Percentiles rank a stretch among this genome's conserved stretches.
Evolutionary conservation across 35 echinoderm and acorn worm genomes (phyloP).

Genomic region (Anneissia japonica): DNA sequence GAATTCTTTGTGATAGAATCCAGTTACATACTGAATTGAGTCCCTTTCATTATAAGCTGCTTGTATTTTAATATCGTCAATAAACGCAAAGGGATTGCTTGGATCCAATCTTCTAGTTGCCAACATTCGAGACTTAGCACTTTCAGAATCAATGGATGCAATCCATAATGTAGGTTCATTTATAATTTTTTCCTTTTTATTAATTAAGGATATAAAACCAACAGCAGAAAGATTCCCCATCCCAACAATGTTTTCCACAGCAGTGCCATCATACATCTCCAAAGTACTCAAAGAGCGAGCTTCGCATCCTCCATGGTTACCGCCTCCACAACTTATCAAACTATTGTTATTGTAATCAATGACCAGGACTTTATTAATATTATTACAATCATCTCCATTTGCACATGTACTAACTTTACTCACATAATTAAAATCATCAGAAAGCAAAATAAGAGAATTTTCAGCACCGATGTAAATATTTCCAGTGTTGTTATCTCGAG

Average conservation of each 20-base stretch:
- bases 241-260: not conserved
- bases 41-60: not conserved
- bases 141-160: too few species aligned
- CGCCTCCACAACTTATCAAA: not conserved
- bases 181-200: not conserved
- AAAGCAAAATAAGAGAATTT: not conserved
- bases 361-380: not conserved
- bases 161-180: too few species aligned
- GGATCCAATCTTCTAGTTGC: not conserved
- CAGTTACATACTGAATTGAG: not conserved
- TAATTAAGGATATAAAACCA: not conserved
- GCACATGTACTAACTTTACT: not conserved
- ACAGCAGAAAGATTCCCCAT: not conserved
- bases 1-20: not conserved
- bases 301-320: not conserved
- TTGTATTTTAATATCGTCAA: too few species aligned
- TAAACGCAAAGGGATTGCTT: too few species aligned
- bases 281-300: not conserved
- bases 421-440: not conserved
- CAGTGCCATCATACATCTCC: not conserved
- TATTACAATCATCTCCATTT: not conserved
- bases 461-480: not conserved
- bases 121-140: too few species aligned
- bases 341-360: not conserved
- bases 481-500: not conserved